These are phyloP conservation scores for Coregonus sp. DNA, from an alignment of 2,797 vertebrate genomes.

Conservation along the genomic window DNA sequence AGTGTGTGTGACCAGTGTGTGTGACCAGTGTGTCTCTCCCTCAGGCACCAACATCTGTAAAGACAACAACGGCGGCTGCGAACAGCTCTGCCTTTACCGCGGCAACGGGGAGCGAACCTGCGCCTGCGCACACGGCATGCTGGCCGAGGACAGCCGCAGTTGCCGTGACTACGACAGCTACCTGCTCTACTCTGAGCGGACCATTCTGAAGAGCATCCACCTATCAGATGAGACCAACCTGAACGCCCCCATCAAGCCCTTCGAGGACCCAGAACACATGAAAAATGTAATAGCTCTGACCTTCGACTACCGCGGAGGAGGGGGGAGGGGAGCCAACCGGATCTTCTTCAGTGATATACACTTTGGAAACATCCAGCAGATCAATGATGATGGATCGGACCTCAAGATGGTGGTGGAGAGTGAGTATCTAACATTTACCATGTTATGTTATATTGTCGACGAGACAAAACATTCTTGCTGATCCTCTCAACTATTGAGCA, in stretches of 20 bases:
- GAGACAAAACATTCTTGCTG: neutral
- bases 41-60: constrained; percentile 93
- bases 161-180: constrained; percentile 96
- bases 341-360: constrained; percentile 99
- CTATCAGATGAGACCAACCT: constrained; percentile 97
- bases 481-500: constrained; percentile 35
- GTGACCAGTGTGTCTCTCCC: neutral
- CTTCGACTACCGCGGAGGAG: constrained; percentile 88
- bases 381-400: constrained; percentile 87
- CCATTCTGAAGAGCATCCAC: constrained; percentile 97
- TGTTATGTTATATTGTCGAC: neutral
- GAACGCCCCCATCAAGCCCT: constrained; percentile 93
- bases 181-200: constrained; percentile 94
- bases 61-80: constrained; percentile 87
- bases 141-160: constrained; percentile 83
- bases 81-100: constrained; percentile 92
- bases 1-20: too few species aligned
- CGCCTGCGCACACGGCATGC: constrained; percentile 94
- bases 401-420: constrained; percentile 94
- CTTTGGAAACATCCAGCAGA: constrained; percentile 98
- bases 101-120: constrained; percentile 82
- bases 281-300: constrained; percentile 95
- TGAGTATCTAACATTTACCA: constrained; percentile 70
- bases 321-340: constrained; percentile 87
- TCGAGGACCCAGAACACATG: constrained; percentile 96